Conservation (phyloP, 2,888 invertebrate species). For the Caenorhabditis sp. region DNA sequence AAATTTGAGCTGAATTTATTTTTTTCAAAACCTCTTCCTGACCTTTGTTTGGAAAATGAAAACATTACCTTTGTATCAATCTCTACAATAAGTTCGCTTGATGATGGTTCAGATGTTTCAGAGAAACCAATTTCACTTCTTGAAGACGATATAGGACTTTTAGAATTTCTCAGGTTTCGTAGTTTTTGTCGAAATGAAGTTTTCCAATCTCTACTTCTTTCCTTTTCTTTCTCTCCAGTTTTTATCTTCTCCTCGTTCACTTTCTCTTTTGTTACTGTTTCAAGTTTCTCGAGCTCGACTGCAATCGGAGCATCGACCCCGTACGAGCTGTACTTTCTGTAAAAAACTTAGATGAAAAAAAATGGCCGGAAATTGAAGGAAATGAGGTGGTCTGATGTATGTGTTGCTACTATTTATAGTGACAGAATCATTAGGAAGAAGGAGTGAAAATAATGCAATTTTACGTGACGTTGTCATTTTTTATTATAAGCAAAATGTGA, state of each 20-base stretch:
- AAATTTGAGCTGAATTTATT: too few species aligned
- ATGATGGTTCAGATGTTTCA: not conserved
- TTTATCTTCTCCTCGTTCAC: not conserved
- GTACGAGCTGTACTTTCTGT: conserved; percentile 42
- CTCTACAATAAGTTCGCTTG: not conserved
- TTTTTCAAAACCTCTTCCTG: too few species aligned
- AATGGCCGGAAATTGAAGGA: not conserved
- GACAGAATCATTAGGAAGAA: not conserved
- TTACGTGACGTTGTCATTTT: not conserved
- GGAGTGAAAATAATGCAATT: not conserved
- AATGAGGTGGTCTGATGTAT: conserved; percentile 3
- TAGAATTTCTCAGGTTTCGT: not conserved
- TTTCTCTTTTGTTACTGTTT: not conserved
- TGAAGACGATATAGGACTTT: not conserved
- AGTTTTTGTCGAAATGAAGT: not conserved
- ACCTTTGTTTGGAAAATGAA: not conserved
- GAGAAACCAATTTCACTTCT: not conserved
- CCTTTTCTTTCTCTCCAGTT: not conserved
- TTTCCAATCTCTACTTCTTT: not conserved
- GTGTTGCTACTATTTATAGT: not conserved
- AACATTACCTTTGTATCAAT: not conserved
- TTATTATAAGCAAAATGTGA: not conserved
- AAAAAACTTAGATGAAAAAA: conserved; percentile 8
- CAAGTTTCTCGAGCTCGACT: conserved; percentile 5
- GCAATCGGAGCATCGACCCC: conserved; percentile 35